Percentiles rank a stretch among this genome's conserved stretches.
Conservation (phyloP, 2,888 invertebrate species). For the Chouioia cunea region DNA sequence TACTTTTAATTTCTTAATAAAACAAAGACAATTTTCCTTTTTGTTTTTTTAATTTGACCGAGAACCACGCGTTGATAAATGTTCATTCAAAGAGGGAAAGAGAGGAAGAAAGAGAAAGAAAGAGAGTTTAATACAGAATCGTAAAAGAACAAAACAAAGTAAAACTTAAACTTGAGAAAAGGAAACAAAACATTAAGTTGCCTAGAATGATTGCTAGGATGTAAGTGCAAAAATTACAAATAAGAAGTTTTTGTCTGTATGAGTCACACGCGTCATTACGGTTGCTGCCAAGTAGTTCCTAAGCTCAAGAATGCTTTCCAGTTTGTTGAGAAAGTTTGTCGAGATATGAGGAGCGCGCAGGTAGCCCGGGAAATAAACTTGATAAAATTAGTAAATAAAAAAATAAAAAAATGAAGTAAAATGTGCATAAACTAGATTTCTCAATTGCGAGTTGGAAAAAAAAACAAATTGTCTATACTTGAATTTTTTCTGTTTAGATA, state of each 20-base stretch:
- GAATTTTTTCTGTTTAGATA: constrained; percentile 15
- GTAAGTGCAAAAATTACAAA: constrained; percentile 54
- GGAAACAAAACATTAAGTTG: constrained; percentile 44
- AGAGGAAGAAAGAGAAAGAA: constrained; percentile 24
- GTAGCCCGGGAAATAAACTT: constrained; percentile 52
- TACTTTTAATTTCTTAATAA: constrained; percentile 44
- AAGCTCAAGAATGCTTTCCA: constrained; percentile 54
- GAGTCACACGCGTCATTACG: constrained; percentile 54
- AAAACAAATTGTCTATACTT: constrained; percentile 17
- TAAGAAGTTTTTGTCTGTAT: constrained; percentile 55
- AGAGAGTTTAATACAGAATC: constrained; percentile 28
- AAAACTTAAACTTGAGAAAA: constrained; percentile 46
- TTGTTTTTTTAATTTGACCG: constrained; percentile 46
- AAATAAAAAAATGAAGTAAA: constrained; percentile 40
- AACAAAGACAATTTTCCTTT: constrained; percentile 50
- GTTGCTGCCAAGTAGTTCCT: constrained; percentile 63
- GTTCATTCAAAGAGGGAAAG: constrained; percentile 48
- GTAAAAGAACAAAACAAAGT: constrained; percentile 15
- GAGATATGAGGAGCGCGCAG: constrained; percentile 52
- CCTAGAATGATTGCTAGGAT: constrained; percentile 57
- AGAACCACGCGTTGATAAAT: constrained; percentile 52
- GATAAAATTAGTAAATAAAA: constrained; percentile 47
- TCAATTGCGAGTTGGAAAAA: constrained; percentile 38
- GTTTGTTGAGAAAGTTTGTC: constrained; percentile 45
- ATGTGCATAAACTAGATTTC: constrained; percentile 48